These are phyloP conservation scores for Oenanthe melanoleuca DNA, from an alignment of 2,113 vertebrate genomes.

Conservation along the genomic window DNA sequence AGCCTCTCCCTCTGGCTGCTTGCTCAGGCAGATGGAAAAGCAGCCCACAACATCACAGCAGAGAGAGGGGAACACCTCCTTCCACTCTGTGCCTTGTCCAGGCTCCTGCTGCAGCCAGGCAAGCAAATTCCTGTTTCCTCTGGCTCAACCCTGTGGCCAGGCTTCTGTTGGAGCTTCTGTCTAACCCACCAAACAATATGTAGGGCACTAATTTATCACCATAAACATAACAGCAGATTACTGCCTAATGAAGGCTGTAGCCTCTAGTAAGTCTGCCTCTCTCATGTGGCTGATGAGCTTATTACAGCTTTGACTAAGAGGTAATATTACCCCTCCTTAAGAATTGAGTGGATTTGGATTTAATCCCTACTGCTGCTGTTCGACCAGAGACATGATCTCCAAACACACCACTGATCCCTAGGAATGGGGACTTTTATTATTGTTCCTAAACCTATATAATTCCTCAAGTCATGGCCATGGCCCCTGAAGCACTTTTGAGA, in stretches of 20 bases:
- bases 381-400: conserved; percentile 4
- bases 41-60: background rate
- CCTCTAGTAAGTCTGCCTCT: background rate
- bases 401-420: background rate
- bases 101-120: background rate
- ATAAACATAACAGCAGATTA: background rate
- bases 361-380: conserved; percentile 16
- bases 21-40: background rate
- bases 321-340: conserved; percentile 42
- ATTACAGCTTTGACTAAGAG: conserved; percentile 48
- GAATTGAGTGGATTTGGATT: conserved; percentile 33
- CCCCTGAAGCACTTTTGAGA: background rate
- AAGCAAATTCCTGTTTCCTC: background rate
- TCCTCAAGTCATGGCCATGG: background rate
- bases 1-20: background rate
- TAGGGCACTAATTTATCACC: background rate
- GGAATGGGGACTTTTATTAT: background rate
- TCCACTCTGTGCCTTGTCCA: background rate
- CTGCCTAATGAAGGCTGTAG: background rate
- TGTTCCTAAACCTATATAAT: background rate
- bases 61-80: fast-evolving
- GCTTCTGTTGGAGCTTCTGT: background rate
- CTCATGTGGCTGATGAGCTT: conserved; percentile 36
- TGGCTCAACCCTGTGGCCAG: background rate
- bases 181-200: background rate